Evolutionary conservation across 2,113 vertebrate species (phyloP).

Genomic region (Neotoma lepida): DNA sequence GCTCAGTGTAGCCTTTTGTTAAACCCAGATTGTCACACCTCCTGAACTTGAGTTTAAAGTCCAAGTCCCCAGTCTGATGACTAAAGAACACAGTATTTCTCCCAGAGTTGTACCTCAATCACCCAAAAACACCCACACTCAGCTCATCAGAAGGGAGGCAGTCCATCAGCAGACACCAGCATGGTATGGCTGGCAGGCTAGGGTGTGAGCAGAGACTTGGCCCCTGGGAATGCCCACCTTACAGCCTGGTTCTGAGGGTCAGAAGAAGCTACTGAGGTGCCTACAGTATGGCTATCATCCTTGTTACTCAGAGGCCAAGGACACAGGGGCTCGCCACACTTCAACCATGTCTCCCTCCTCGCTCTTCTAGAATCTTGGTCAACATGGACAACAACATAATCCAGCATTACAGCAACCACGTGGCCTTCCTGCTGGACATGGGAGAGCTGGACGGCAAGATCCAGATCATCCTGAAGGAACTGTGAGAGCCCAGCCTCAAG

Average conservation of each 20-base stretch:
- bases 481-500: slow-evolving; percentile 84
- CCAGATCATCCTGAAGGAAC: slow-evolving; percentile 95
- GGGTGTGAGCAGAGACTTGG: background rate
- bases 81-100: rapidly evolving
- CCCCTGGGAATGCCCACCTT: background rate
- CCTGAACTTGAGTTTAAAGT: background rate
- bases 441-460: slow-evolving; percentile 90
- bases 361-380: slow-evolving; percentile 91
- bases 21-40: background rate
- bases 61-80: background rate
- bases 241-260: background rate
- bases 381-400: slow-evolving; percentile 99
- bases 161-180: rapidly evolving
- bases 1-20: background rate
- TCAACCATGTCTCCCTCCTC: background rate
- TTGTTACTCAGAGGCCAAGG: background rate
- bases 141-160: background rate
- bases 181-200: rapidly evolving
- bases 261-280: background rate
- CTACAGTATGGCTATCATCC: background rate
- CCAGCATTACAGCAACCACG: slow-evolving; percentile 98
- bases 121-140: background rate
- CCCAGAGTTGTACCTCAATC: no score
- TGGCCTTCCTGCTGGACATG: slow-evolving; percentile 95
- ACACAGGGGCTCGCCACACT: background rate